phyloP scores from a whole-genome alignment of 1,140 invertebrate genomes.

The Sitophilus oryzae region DNA sequence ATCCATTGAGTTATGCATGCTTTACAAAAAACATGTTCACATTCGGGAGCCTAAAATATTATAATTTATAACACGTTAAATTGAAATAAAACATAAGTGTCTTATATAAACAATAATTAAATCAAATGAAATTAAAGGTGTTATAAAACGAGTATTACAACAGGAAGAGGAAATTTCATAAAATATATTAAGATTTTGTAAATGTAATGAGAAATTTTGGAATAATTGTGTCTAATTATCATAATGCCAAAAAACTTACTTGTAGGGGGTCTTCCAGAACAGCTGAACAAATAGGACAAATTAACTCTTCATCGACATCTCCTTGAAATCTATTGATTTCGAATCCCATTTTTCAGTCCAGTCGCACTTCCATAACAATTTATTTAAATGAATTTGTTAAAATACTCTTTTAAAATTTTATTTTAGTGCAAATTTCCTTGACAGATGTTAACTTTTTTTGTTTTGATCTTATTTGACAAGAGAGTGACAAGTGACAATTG shows the following conservation, averaged over 20 bases:
- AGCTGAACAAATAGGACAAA: conserved; percentile 87
- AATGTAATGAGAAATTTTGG: too few species aligned
- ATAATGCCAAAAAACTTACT: conserved; percentile 49
- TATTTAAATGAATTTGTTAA: background rate
- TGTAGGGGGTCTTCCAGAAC: conserved; percentile 86
- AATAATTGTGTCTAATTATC: background rate
- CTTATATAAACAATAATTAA: too few species aligned
- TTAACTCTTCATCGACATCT: conserved; percentile 85
- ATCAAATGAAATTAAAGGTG: too few species aligned
- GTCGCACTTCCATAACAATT: conserved; percentile 20
- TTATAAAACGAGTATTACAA: background rate
- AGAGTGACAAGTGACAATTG: too few species aligned
- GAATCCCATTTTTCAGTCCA: conserved; percentile 68
- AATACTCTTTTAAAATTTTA: conserved; percentile 4
- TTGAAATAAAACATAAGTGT: too few species aligned
- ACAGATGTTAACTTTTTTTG: conserved; percentile 14
- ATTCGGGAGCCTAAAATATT: conserved; percentile 79
- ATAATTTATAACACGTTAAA: too few species aligned
- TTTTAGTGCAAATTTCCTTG: conserved; percentile 6
- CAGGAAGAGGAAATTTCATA: conserved; percentile 1
- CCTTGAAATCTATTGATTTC: conserved; percentile 83
- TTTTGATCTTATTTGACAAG: conserved; percentile 13
- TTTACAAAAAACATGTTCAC: conserved; percentile 94
- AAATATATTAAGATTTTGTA: too few species aligned
- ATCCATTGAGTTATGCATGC: conserved; percentile 94